Evolutionary conservation across 2,888 invertebrate genomes (phyloP), one percentile per base, ranked within the genome.

Genomic region (Bhutanitis thaidina): DNA sequence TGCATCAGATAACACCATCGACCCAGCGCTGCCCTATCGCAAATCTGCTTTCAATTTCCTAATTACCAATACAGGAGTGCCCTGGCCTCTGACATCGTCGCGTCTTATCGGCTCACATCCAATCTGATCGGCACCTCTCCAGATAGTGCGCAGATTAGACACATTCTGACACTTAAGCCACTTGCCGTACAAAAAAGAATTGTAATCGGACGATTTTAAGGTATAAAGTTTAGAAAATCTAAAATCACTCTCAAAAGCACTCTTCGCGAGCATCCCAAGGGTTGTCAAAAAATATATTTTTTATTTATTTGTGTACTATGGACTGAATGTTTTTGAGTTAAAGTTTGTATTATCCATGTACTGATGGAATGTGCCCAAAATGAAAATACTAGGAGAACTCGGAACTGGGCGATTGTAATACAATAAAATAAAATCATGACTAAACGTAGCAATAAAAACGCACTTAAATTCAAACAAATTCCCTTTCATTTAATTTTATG

Each of bases 121-220:
- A 55, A 48, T 56, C 58, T 56, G 43, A 57, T 57, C 55, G 51
- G 25, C 44, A 47, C 49, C 59, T 53, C 55, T 59, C 56, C 38
- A 53, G 47, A 58, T 54, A 55, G 51, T 40, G 29, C 25, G 20
- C 39, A 57, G 62, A 62, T 62, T 57, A 58, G 58, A 56, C 61
- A 60, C 57, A 54, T 43, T 44, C 44, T 38, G 7, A 8, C 32
- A 32, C 43, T 43, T 29, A 29, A 7, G 12, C 36, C 5, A 3
- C 3, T 12, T 12, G 20, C 7, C 43, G 16, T 8, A n/a, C 38
- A 7, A 38, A 37, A 39, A 15, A 37, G 12, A 35, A 50, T 39
- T 36, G 10, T 49, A 14, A 32, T 0, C 0, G 3, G 4, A 15
- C n/a, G 7, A 5, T 0, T 10, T 12, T 35, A 29, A 36, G 16